Evolutionary conservation across 64 coral and sea anemone genomes (phyloP).

Genomic region (Stichodactyla mertensii): DNA sequence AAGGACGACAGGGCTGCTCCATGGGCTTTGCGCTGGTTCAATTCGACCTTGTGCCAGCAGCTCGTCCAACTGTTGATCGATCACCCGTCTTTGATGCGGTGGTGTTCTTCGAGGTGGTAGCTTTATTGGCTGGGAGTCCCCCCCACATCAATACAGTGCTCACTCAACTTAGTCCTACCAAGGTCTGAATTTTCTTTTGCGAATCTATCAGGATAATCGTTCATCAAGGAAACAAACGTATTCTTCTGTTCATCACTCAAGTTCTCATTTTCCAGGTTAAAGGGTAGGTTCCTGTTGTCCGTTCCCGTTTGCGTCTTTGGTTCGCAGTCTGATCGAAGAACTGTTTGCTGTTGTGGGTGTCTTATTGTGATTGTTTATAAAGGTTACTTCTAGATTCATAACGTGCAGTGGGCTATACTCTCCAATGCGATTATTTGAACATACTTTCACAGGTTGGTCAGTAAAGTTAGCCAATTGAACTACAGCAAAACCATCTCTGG

Average conservation of each 20-base stretch:
- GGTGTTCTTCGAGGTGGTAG: constrained; percentile 27
- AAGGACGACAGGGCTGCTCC: no score
- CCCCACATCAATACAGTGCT: constrained; percentile 36
- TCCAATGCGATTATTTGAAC: no score
- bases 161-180: constrained; percentile 20
- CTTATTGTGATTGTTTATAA: not conserved
- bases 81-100: constrained; percentile 5
- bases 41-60: constrained; percentile 34
- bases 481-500: no score
- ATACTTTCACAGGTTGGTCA: no score
- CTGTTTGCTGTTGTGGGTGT: constrained; percentile 7
- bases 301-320: not conserved
- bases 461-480: no score
- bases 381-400: no score
- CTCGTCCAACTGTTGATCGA: constrained; percentile 32
- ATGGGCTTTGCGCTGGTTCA: no score
- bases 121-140: constrained; percentile 17
- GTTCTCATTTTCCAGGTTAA: not conserved
- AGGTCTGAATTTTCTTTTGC: constrained; percentile 9
- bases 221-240: not conserved
- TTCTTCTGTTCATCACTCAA: not conserved
- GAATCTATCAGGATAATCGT: not conserved
- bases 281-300: not conserved
- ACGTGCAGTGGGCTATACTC: no score
- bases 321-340: not conserved